Evolutionary conservation across 2,113 vertebrate genomes (phyloP).

Genomic region (Phylloscopus whistleri): DNA sequence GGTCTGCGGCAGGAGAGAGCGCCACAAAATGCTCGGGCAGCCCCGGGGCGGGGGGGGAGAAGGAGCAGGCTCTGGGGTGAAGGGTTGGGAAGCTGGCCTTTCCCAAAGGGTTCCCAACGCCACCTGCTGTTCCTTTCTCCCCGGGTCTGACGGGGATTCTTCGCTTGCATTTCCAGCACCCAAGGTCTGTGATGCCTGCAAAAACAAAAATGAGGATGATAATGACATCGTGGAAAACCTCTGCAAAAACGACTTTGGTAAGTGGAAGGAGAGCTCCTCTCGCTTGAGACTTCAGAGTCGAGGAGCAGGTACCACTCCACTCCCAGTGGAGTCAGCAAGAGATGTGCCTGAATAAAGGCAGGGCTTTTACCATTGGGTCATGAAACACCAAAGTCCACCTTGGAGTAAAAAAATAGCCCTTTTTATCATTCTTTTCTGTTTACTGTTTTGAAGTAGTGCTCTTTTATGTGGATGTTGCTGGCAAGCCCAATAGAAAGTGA

Average conservation of each 20-base stretch:
- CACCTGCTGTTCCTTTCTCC: conserved; percentile 65
- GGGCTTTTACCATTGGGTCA: background rate
- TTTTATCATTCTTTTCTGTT: background rate
- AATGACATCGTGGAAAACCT: conserved; percentile 96
- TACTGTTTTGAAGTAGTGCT: background rate
- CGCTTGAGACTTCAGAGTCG: background rate
- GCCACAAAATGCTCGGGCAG: background rate
- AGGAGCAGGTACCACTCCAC: background rate
- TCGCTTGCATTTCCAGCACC: conserved; percentile 78
- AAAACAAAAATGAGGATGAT: conserved; percentile 90
- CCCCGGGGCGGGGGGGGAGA: no score
- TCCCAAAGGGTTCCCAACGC: conserved; percentile 36
- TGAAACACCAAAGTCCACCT: background rate
- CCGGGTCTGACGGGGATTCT: conserved; percentile 12
- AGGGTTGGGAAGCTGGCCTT: background rate
- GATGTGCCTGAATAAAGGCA: background rate
- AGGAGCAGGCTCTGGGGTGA: background rate
- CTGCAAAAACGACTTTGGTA: conserved; percentile 98
- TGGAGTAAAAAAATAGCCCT: background rate
- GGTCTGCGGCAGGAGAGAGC: background rate
- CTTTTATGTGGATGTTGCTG: background rate
- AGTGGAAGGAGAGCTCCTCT: conserved; percentile 60
- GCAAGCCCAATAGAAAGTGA: background rate
- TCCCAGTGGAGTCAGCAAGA: background rate
- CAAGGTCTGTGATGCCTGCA: conserved; percentile 94